Conservation (phyloP, 2,113 vertebrate genomes). For the Shinisaurus crocodilurus region DNA sequence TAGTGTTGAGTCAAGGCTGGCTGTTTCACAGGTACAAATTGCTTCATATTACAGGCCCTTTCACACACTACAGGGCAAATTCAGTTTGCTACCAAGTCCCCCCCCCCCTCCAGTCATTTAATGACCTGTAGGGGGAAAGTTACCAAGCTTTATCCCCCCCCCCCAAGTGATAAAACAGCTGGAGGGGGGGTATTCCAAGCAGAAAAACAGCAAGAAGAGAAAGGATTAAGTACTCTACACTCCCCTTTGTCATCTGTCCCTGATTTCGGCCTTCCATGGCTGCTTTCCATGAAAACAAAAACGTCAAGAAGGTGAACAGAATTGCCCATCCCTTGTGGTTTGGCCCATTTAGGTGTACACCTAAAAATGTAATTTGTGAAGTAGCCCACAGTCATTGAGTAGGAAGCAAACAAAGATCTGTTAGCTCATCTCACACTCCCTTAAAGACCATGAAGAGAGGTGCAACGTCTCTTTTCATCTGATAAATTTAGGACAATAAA, state of each 20-base stretch:
- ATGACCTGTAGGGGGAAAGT: not conserved
- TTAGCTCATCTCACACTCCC: not conserved
- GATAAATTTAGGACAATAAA: conserved; percentile 5
- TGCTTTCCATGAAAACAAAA: not conserved
- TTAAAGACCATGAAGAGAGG: not conserved
- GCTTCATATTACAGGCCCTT: not conserved
- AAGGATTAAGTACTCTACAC: not conserved
- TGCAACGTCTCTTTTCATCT: not conserved
- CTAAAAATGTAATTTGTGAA: not conserved
- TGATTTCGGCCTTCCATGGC: not conserved
- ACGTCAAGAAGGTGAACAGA: not conserved
- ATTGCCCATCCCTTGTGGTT: not conserved
- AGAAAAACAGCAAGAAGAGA: not conserved
- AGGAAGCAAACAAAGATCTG: not conserved
- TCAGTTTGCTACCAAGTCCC: not conserved
- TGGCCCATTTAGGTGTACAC: not conserved
- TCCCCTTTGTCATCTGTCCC: not conserved
- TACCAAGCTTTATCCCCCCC: too few species aligned
- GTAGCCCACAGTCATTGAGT: not conserved
- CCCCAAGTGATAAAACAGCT: not conserved
- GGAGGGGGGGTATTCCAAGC: not conserved
- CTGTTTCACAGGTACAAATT: not conserved
- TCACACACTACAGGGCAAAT: not conserved
- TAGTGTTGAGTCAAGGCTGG: not conserved
- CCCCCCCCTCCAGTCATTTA: not conserved